Evolutionary conservation across 1,140 invertebrate species (phyloP), one percentile per base, ranked within the genome.

Genomic region (Eumeta japonica): DNA sequence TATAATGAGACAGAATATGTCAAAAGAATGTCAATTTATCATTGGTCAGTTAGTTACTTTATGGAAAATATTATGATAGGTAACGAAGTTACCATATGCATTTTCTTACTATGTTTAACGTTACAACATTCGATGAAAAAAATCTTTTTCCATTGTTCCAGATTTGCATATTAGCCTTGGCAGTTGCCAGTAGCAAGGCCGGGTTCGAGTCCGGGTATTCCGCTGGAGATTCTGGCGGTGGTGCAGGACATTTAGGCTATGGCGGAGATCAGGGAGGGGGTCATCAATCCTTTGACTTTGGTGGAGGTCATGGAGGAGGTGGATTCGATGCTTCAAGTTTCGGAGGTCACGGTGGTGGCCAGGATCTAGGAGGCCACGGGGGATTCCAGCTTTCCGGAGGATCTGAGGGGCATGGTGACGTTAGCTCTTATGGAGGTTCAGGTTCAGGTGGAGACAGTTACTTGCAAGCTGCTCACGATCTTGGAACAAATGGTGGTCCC

Each of bases 161-260:
- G 70, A 46, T 71, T 28, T 70, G 64, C 62, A 46, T 74, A 45
- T 51, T 74, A 32, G 44, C 35, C 12, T 43, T 70, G 52, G 63
- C 62, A 50, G 59, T 60, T 43, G 63, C 60, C 47, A 48, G 50
- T 31, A 61, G 64, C 58, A 58, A 60, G 49, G 65, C 65, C 48
- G 61, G 64, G 13, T 55, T 54, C 10, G 45, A 58, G 42, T 41
- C 48, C 24, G 17, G 19, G 14, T 47, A 43, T 13, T 35, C 33
- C 11, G 33, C 12, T 16, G n/a, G n/a, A n/a, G n/a, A n/a, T n/a
- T 28, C 28, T 2, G 10, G 28, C 17, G 3, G 16, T 10, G 28
- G 28, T 10, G 28, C 29, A 2, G 37, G 37, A 7, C 31, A 17
- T 20, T 15, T 20, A 10, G 28, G 37, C 10, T 27, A 31, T 14